phyloP scores from a whole-genome alignment of 2,888 invertebrate genomes.

The Luperina nickerlii region DNA sequence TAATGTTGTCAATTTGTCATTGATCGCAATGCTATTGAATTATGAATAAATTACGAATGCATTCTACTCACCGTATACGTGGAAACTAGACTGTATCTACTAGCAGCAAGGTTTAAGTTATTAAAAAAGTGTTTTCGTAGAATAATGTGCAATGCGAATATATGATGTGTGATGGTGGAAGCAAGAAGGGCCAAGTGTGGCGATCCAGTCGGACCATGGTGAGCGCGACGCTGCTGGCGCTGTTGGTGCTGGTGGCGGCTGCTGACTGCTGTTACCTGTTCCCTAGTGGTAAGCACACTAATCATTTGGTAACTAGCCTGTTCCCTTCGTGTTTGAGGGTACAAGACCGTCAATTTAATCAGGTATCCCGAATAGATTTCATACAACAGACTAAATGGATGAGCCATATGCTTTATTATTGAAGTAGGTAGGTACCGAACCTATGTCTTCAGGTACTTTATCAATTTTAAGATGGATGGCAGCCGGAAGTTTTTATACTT shows the following conservation, averaged over 20 bases:
- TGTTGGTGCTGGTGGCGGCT: slow-evolving; percentile 75
- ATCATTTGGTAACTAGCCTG: neutral
- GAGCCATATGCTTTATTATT: neutral
- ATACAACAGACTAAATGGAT: neutral
- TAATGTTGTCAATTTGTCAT: slow-evolving; percentile 53
- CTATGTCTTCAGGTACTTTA: neutral
- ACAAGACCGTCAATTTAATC: neutral
- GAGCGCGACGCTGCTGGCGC: slow-evolving; percentile 70
- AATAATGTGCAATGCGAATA: slow-evolving; percentile 65
- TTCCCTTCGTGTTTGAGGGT: neutral
- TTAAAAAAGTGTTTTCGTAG: slow-evolving; percentile 33
- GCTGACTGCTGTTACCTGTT: slow-evolving; percentile 88
- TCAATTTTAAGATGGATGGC: neutral
- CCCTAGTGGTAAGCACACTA: slow-evolving; percentile 86
- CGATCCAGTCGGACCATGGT: slow-evolving; percentile 78
- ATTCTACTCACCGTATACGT: neutral
- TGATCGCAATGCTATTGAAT: slow-evolving; percentile 46
- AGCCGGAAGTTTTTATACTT: neutral
- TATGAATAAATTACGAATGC: slow-evolving; percentile 13
- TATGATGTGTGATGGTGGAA: slow-evolving; percentile 80
- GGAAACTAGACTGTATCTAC: neutral
- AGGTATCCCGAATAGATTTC: neutral
- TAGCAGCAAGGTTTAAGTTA: neutral
- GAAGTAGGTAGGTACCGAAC: neutral
- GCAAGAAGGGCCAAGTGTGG: slow-evolving; percentile 64